Conservation (phyloP, 2,888 invertebrate species). For the Eupsilia transversa region DNA sequence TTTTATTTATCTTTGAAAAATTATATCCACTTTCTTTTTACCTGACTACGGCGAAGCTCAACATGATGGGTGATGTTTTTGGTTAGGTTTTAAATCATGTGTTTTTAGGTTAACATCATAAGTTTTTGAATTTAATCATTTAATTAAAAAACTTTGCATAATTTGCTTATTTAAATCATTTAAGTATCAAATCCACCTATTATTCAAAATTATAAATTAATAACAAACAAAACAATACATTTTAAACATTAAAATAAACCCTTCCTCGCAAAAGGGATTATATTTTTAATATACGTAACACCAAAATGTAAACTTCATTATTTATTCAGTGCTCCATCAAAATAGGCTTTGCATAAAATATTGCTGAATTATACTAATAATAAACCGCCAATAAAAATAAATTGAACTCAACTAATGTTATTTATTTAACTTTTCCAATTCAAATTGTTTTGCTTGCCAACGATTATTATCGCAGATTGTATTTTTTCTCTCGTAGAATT, state of each 20-base stretch:
- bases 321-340: slow-evolving; percentile 42
- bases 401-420: slow-evolving; percentile 58
- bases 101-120: background rate
- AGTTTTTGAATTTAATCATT: no score
- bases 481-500: slow-evolving; percentile 54
- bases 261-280: no score
- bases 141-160: no score
- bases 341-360: slow-evolving; percentile 45
- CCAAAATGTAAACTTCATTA: slow-evolving; percentile 15
- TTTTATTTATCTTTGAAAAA: background rate
- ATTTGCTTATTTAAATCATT: background rate
- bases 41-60: background rate
- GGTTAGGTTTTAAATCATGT: background rate
- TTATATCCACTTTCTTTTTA: background rate
- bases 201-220: background rate
- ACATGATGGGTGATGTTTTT: background rate
- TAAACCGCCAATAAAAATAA: slow-evolving; percentile 53
- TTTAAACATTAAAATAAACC: background rate
- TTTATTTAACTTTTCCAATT: slow-evolving; percentile 61
- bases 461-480: slow-evolving; percentile 62
- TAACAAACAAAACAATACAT: background rate
- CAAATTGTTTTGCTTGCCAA: slow-evolving; percentile 59
- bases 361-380: slow-evolving; percentile 45
- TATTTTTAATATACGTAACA: background rate
- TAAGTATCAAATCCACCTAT: background rate